A percentile compares a stretch with the other conserved stretches of the same genome.
Evolutionary conservation across 2,113 vertebrate species (phyloP).

Genomic region (Trichechus manatus): DNA sequence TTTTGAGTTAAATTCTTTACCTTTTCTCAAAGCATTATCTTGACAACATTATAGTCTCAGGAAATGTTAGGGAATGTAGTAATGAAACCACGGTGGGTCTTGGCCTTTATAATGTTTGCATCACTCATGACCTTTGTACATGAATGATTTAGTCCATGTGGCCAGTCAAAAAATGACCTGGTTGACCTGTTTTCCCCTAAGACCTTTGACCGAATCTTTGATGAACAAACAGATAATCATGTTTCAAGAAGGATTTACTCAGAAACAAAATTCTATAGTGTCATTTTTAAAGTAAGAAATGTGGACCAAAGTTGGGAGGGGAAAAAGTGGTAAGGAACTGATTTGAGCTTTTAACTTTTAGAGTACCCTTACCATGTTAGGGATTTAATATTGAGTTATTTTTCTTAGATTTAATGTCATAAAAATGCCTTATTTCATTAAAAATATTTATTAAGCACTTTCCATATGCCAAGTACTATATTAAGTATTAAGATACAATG

Average conservation of each 20-base stretch:
- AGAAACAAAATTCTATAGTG: slow-evolving; percentile 14
- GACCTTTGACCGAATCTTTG: slow-evolving; percentile 63
- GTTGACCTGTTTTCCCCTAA: slow-evolving; percentile 51
- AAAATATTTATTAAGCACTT: background rate
- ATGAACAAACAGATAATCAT: slow-evolving; percentile 49
- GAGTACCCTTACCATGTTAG: background rate
- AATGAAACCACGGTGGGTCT: background rate
- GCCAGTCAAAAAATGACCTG: background rate
- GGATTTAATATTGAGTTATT: background rate
- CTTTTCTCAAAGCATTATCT: slow-evolving; percentile 47
- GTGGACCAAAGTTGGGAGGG: background rate
- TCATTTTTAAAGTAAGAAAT: background rate
- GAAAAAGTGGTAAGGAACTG: background rate
- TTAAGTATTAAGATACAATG: background rate
- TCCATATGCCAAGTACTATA: background rate
- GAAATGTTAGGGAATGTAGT: background rate
- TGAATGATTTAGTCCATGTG: slow-evolving; percentile 24
- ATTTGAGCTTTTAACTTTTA: slow-evolving; percentile 25
- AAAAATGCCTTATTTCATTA: background rate
- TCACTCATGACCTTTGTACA: slow-evolving; percentile 55
- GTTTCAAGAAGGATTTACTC: slow-evolving; percentile 17
- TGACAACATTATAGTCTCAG: background rate
- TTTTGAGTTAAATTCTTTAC: slow-evolving; percentile 66
- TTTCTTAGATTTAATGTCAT: slow-evolving; percentile 44
- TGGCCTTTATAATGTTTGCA: slow-evolving; percentile 28